Evolutionary conservation across 2,113 vertebrate species (phyloP).

Genomic region (Puffinus mauretanicus): DNA sequence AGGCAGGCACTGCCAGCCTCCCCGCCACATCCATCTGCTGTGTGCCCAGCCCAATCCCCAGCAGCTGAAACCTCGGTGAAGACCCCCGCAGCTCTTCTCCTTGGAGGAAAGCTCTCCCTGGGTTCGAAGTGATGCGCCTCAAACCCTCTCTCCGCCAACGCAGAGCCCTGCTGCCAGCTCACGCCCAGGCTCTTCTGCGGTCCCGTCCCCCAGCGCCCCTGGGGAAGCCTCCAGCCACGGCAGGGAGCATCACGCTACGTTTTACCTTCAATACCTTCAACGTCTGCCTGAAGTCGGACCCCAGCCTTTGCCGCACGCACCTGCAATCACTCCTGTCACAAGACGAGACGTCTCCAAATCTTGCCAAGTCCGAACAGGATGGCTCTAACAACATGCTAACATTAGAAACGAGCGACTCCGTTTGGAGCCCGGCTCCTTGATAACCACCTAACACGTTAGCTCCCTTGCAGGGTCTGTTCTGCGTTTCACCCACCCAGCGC

Average conservation of each 20-base stretch:
- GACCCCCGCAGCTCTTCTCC: background rate
- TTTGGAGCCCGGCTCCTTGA: background rate
- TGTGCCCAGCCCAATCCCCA: background rate
- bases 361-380: background rate
- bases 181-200: background rate
- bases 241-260: background rate
- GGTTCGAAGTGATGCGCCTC: background rate
- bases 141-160: background rate
- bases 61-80: background rate
- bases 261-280: background rate
- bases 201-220: accelerated
- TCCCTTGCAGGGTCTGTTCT: background rate
- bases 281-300: background rate
- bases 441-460: background rate
- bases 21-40: background rate
- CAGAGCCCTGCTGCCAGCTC: background rate
- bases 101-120: background rate
- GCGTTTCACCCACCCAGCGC: accelerated
- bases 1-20: background rate
- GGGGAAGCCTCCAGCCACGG: accelerated
- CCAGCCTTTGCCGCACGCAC: background rate
- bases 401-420: accelerated
- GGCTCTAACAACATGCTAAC: background rate
- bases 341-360: background rate
- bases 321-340: background rate